Conservation (phyloP, 2,888 invertebrate genomes). For the Drosophila acutilabella region DNA sequence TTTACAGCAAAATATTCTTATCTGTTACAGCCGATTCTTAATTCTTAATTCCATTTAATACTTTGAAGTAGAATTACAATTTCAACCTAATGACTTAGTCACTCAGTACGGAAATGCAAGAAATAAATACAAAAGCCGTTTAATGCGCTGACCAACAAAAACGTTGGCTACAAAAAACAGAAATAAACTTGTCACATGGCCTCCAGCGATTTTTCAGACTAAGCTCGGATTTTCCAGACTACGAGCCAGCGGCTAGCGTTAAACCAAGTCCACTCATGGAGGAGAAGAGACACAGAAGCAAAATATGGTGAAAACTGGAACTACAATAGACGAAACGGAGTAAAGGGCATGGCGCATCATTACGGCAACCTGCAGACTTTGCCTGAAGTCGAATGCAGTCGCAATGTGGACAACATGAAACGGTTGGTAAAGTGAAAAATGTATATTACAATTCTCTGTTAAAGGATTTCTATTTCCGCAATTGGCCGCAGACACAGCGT, state of each 20-base stretch:
- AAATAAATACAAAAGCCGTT: slow-evolving; percentile 67
- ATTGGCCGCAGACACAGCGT: slow-evolving; percentile 56
- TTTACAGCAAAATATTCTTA: not conserved
- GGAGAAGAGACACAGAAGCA: not conserved
- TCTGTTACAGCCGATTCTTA: slow-evolving; percentile 8
- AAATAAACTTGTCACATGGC: slow-evolving; percentile 74
- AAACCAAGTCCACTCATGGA: slow-evolving; percentile 49
- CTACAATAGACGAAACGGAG: not conserved
- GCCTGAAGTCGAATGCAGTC: slow-evolving; percentile 39
- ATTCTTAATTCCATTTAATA: slow-evolving; percentile 46
- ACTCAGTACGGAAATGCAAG: slow-evolving; percentile 65
- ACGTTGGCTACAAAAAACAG: slow-evolving; percentile 34
- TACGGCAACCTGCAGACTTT: slow-evolving; percentile 70
- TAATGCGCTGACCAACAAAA: slow-evolving; percentile 54
- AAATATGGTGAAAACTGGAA: not conserved
- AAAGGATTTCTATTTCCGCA: slow-evolving; percentile 78
- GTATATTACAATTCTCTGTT: slow-evolving; percentile 73
- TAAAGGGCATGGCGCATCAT: slow-evolving; percentile 70
- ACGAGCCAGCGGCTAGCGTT: slow-evolving; percentile 20
- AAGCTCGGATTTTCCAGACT: slow-evolving; percentile 14
- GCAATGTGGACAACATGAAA: slow-evolving; percentile 51
- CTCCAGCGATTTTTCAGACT: slow-evolving; percentile 13
- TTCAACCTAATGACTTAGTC: slow-evolving; percentile 67
- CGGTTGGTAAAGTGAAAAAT: slow-evolving; percentile 74
- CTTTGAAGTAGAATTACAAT: slow-evolving; percentile 48